Percentiles rank a stretch among this genome's conserved stretches.
These are phyloP conservation scores for Caranx melampygus DNA, from an alignment of 2,113 vertebrate genomes.

Conservation along the genomic window DNA sequence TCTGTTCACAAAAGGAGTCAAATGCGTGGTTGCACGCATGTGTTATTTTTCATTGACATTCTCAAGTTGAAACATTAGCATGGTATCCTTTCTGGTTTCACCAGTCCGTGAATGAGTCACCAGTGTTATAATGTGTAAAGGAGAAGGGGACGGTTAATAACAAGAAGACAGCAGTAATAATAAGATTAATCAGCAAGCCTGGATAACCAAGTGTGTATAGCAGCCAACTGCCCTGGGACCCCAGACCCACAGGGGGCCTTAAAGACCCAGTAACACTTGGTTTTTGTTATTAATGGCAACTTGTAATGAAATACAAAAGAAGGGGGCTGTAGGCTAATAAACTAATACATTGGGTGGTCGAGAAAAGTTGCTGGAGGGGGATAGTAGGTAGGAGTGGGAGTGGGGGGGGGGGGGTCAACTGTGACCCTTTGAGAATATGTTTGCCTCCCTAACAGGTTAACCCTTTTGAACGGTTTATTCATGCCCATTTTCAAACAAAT, in stretches of 20 bases:
- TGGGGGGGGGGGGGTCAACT: no score
- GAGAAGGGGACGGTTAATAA: not conserved
- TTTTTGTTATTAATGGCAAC: not conserved
- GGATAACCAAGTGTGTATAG: not conserved
- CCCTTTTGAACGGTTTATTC: no score
- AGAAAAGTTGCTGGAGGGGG: no score
- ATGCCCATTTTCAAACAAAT: no score
- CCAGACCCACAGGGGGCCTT: no score
- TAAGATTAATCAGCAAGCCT: not conserved
- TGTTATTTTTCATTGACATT: constrained; percentile 48
- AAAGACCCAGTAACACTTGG: not conserved
- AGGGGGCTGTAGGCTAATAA: no score
- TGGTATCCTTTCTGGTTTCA: constrained; percentile 24
- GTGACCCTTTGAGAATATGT: no score
- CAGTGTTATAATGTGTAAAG: not conserved
- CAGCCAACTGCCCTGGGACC: not conserved
- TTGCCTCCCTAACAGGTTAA: no score
- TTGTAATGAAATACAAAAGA: not conserved
- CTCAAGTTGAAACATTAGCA: constrained; percentile 51
- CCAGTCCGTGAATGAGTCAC: constrained; percentile 31
- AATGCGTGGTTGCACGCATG: constrained; percentile 40
- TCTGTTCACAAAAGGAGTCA: constrained; percentile 68
- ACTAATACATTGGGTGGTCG: no score
- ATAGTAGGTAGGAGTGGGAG: no score
- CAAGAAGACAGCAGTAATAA: not conserved